Conservation (phyloP, 2,113 vertebrate genomes). For the Toxostoma redivivum region DNA sequence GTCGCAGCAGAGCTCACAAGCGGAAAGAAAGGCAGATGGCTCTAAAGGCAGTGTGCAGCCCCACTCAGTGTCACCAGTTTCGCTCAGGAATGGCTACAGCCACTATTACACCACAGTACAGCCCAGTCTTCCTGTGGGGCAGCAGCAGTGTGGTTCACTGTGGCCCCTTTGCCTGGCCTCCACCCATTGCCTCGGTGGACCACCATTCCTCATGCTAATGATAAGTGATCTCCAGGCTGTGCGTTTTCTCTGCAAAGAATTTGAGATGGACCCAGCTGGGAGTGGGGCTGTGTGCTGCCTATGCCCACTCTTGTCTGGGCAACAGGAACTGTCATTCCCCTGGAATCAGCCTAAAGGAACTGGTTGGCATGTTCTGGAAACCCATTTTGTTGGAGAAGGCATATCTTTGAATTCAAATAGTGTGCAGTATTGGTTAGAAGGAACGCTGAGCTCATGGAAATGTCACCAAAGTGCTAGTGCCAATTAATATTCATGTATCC, state of each 20-base stretch:
- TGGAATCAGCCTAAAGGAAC: neutral
- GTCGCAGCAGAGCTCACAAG: fast-evolving
- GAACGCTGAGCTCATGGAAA: neutral
- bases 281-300: neutral
- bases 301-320: neutral
- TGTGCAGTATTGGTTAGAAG: neutral
- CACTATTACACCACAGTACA: neutral
- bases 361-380: neutral
- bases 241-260: neutral
- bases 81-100: neutral
- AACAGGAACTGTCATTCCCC: neutral
- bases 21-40: neutral
- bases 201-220: neutral
- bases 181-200: neutral
- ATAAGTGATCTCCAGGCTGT: fast-evolving
- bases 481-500: neutral
- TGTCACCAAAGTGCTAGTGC: neutral
- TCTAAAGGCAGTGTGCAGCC: neutral
- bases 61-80: neutral
- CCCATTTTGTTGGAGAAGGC: neutral
- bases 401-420: neutral
- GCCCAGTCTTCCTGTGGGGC: neutral
- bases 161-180: fast-evolving
- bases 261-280: neutral
- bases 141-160: neutral